Evolutionary conservation across 2,797 vertebrate species (phyloP), one percentile per base, ranked within the genome.

Genomic region (Sebastes matsubarae): DNA sequence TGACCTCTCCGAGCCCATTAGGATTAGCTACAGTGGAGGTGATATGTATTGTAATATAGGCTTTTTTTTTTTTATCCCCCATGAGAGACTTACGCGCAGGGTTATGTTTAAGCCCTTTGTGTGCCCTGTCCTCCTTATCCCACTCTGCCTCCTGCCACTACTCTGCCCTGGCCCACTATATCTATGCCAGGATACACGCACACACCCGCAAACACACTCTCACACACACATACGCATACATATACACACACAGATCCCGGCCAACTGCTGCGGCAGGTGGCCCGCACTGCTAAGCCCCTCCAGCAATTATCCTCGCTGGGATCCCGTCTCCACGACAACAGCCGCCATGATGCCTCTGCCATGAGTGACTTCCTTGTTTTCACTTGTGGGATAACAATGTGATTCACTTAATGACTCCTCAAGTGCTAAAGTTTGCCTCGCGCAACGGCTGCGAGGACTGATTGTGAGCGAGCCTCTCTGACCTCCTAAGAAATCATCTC

Each of bases 231-330:
- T 58, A 83, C 71, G 77, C 77, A 69, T 68, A 77, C 79, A 83
- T 57, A 83, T 66, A 84, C 81, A 80, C 85, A 81, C 86, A 72
- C 82, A 91, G 85, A 93, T 94, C 92, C 88, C n/a, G 46, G 91
- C 93, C 94, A 95, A 95, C 94, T 95, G 95, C 94, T 95, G 90
- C 70, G 85, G 95, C 96, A 96, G 95, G 95, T 96, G 95, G 95
- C 95, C 93, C 79, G 75, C 92, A 83, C 91, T 78, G 85, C 95
- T 96, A 96, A 96, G 92, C 94, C 94, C 95, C 93, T 95, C 92
- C 91, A 93, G 95, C 94, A 94, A 94, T 96, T 96, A 96, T 96
- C 93, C 94, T 92, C 88, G 55, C 92, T 89, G 93, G 94, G 93
- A 95, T 95, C 91, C 93, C 67, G 91, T 95, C 90, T 89, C 93